Evolutionary conservation across 53 echinoderm and acorn worm species (phyloP).

Genomic region (Echinometra lucunter): DNA sequence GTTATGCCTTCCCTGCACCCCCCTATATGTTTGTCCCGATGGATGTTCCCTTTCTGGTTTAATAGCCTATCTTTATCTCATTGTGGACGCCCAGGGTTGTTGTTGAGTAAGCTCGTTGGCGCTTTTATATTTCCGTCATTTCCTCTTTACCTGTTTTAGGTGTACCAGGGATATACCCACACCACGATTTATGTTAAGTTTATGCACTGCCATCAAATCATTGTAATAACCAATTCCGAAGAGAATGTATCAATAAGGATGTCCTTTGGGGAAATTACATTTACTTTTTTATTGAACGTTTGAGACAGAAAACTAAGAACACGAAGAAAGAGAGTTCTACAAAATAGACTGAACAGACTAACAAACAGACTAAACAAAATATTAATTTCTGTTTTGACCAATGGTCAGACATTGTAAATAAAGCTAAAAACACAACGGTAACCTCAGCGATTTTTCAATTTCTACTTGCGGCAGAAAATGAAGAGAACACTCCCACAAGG

Average conservation of each 20-base stretch:
- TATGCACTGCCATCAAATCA: not conserved
- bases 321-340: too few species aligned
- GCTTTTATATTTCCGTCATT: not conserved
- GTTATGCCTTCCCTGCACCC: too few species aligned
- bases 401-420: too few species aligned
- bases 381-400: too few species aligned
- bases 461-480: too few species aligned
- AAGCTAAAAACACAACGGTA: too few species aligned
- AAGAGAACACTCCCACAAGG: too few species aligned
- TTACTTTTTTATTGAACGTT: not conserved
- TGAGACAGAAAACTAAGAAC: not conserved
- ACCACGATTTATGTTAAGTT: not conserved
- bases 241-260: not conserved
- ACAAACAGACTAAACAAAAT: too few species aligned
- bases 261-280: not conserved
- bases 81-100: not conserved
- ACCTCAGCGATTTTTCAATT: too few species aligned
- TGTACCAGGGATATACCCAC: not conserved
- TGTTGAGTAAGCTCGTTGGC: not conserved
- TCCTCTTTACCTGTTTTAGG: not conserved
- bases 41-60: not conserved
- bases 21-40: not conserved
- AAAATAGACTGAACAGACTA: too few species aligned
- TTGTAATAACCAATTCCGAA: not conserved
- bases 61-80: not conserved